phyloP scores from a whole-genome alignment of 2,797 vertebrate genomes.

The Tragelaphus oryx region DNA sequence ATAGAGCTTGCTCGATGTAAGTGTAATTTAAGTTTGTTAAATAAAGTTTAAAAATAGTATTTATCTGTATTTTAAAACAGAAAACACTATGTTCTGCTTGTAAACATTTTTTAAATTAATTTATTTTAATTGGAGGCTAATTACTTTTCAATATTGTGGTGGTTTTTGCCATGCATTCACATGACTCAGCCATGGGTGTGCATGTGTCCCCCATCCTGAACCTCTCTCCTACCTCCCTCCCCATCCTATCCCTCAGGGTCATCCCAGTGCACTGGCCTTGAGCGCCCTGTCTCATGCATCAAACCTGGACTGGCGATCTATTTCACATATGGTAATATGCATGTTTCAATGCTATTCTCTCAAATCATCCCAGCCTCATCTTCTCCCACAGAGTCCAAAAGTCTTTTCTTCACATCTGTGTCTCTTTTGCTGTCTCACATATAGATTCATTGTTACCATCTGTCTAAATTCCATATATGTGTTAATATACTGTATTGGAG shows the following conservation, averaged over 20 bases:
- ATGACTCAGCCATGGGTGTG: neutral
- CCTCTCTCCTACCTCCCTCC: neutral
- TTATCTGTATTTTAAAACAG: neutral
- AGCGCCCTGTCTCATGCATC: neutral
- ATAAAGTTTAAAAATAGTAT: neutral
- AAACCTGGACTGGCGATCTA: neutral
- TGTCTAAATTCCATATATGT: neutral
- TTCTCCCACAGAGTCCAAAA: neutral
- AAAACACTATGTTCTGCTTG: neutral
- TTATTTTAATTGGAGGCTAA: neutral
- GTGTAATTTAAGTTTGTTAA: neutral
- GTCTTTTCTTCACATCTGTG: neutral
- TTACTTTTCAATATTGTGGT: neutral
- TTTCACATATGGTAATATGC: neutral
- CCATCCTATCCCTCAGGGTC: neutral
- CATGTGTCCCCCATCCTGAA: neutral
- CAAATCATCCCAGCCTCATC: neutral
- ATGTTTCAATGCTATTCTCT: neutral
- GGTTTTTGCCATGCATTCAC: neutral
- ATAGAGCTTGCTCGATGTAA: neutral
- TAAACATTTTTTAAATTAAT: neutral
- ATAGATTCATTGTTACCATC: neutral
- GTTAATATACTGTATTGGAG: neutral
- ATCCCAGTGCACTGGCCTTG: neutral
- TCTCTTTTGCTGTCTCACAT: neutral